phyloP scores from a whole-genome alignment of 2,888 invertebrate genomes.

The Eurois occulta region DNA sequence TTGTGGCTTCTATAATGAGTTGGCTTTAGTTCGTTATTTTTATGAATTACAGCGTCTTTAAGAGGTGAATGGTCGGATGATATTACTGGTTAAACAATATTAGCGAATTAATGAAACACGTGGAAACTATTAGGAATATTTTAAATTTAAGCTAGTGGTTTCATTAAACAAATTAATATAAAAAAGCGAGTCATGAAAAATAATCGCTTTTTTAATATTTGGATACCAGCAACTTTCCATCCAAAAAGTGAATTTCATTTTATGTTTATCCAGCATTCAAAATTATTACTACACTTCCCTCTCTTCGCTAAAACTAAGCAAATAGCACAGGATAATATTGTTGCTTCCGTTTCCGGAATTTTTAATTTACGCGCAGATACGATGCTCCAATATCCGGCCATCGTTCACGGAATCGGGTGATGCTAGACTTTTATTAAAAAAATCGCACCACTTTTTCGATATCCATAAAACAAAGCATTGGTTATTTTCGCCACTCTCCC shows the following conservation, averaged over 20 bases:
- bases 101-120: background rate
- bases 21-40: constrained; percentile 49
- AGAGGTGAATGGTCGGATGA: constrained; percentile 3
- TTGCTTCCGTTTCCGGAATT: constrained; percentile 74
- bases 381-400: constrained; percentile 77
- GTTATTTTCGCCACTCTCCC: constrained; percentile 43
- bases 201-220: background rate
- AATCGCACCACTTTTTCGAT: constrained; percentile 53
- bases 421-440: constrained; percentile 60
- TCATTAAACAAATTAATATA: background rate
- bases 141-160: background rate
- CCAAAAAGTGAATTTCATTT: constrained; percentile 6
- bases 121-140: background rate
- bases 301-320: constrained; percentile 64
- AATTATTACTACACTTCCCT: constrained; percentile 37
- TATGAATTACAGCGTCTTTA: constrained; percentile 49
- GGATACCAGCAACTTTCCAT: background rate
- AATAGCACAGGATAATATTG: constrained; percentile 68
- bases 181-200: background rate
- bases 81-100: constrained; percentile 15
- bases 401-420: constrained; percentile 67
- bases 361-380: constrained; percentile 78
- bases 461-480: constrained; percentile 65
- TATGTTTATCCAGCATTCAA: constrained; percentile 15
- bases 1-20: constrained; percentile 61